Evolutionary conservation across 1,140 invertebrate species (phyloP).

Genomic region (Lepidurus packardi): DNA sequence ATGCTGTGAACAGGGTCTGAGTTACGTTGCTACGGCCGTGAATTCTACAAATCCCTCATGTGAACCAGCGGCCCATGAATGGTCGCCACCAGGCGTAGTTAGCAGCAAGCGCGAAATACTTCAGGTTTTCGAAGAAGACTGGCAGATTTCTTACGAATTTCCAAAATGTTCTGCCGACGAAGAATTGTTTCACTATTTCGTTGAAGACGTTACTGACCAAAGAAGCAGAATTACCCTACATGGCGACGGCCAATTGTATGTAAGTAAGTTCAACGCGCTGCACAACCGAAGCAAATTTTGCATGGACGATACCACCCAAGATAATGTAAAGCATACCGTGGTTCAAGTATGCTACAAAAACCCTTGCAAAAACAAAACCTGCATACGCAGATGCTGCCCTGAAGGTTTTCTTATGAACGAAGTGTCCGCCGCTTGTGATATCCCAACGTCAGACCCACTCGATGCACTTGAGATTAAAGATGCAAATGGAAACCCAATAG

Average conservation of each 20-base stretch:
- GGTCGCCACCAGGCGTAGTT: background rate
- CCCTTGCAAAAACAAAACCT: slow-evolving; percentile 24
- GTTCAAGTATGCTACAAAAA: background rate
- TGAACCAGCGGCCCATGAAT: background rate
- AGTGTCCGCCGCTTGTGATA: background rate
- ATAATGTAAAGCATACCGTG: background rate
- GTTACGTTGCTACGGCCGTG: background rate
- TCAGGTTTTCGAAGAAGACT: background rate
- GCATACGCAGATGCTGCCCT: slow-evolving; percentile 7
- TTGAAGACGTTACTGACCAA: background rate
- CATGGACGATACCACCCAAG: background rate
- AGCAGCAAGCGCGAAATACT: background rate
- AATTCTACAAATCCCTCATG: background rate
- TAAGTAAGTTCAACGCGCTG: background rate
- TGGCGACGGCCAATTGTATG: background rate
- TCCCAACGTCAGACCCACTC: background rate
- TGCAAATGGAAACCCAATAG: background rate
- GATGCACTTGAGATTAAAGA: background rate
- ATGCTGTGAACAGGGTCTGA: background rate
- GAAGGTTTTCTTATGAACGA: background rate
- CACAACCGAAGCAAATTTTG: background rate
- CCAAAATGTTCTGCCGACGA: background rate
- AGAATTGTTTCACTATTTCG: background rate
- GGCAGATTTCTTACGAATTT: background rate
- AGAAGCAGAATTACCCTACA: background rate